Evolutionary conservation across 2,797 vertebrate genomes (phyloP).

Genomic region (Gymnopithys bicolor): DNA sequence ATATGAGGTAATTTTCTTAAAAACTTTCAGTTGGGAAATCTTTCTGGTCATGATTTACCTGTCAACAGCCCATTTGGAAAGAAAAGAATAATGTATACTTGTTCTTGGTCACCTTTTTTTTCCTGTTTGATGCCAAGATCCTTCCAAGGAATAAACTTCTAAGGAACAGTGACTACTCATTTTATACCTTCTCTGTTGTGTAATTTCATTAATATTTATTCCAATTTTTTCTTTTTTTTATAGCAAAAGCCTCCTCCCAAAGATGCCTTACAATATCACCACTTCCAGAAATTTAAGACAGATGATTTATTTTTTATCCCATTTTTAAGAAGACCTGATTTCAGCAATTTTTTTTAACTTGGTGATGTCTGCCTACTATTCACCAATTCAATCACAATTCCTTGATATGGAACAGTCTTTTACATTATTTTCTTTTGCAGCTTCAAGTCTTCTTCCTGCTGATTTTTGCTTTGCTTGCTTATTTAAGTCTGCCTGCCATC

Average conservation of each 20-base stretch:
- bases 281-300: constrained; percentile 28
- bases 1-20: background rate
- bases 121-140: background rate
- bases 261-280: background rate
- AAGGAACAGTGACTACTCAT: background rate
- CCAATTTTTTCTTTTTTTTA: background rate
- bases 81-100: background rate
- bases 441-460: constrained; percentile 51
- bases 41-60: background rate
- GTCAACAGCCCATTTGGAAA: background rate
- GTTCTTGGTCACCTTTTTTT: background rate
- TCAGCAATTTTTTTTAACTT: constrained; percentile 18
- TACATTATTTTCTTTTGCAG: constrained; percentile 59
- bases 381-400: constrained; percentile 66
- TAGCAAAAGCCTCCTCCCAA: background rate
- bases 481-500: constrained; percentile 8
- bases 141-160: background rate
- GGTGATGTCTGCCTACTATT: constrained; percentile 24
- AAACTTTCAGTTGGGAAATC: background rate
- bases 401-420: constrained; percentile 34
- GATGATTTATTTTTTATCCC: background rate
- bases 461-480: constrained; percentile 64
- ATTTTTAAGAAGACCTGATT: background rate
- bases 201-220: constrained; percentile 28
- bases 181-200: background rate